Conservation (phyloP, 2,113 vertebrate species). For the Colossoma macropomum region DNA sequence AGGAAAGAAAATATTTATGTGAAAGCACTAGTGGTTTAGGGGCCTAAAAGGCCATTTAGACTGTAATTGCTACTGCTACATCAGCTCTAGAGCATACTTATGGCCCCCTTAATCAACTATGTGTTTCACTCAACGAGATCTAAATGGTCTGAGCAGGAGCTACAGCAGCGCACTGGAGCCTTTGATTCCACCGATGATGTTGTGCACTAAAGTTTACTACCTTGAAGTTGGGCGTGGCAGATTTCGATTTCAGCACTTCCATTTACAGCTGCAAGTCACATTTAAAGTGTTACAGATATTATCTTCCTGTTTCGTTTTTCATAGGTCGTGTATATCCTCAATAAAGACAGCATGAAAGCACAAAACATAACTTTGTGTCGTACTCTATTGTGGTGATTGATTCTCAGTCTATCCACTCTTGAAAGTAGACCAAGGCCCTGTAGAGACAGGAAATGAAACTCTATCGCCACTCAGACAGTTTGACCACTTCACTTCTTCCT, state of each 20-base stretch:
- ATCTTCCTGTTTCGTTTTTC: neutral
- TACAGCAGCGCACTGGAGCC: neutral
- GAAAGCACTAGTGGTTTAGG: constrained; percentile 10
- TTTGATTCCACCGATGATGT: neutral
- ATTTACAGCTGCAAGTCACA: neutral
- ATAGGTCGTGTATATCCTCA: neutral
- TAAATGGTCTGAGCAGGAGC: neutral
- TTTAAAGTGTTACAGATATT: neutral
- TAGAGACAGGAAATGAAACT: constrained; percentile 11
- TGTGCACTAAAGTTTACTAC: neutral
- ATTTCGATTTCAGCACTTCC: constrained; percentile 7
- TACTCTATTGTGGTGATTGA: neutral
- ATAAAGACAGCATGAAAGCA: neutral
- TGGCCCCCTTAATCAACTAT: constrained; percentile 24
- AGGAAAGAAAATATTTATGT: constrained; percentile 28
- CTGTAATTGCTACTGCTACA: constrained; percentile 31
- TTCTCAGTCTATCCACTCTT: neutral
- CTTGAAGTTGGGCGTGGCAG: neutral
- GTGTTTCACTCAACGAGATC: neutral
- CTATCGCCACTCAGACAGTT: neutral
- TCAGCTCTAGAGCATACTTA: constrained; percentile 25
- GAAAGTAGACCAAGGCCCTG: neutral
- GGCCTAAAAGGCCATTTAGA: constrained; percentile 27
- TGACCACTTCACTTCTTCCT: constrained; percentile 3
- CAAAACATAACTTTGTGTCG: neutral